Evolutionary conservation across 2,797 vertebrate genomes (phyloP), one percentile per base, ranked within the genome.

Genomic region (Tragelaphus eurycerus): DNA sequence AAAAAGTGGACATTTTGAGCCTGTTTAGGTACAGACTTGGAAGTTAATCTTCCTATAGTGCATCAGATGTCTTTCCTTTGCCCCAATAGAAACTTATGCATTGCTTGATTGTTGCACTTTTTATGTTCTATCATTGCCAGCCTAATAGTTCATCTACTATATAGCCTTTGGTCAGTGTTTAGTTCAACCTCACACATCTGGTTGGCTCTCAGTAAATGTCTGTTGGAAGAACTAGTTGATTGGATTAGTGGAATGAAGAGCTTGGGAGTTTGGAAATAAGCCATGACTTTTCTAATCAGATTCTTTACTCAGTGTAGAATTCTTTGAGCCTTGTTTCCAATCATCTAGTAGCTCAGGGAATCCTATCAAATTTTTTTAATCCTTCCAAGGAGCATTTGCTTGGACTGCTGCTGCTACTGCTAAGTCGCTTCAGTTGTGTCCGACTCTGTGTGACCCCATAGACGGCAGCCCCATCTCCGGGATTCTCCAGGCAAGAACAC

Each of bases 221-320:
- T 97, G 13, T 82, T 92, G 50, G 46, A 92, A 92, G 78, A 88
- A 88, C 74, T 25, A 86, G 85, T 55, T 83, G 92, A 89, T 90
- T 57, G n/a, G n/a, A 91, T 71, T 85, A 86, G 9, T 84, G 76
- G 17, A 90, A 93, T 91, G 46, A 96, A 82, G 29, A 84, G 31
- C 46, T 85, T 92, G 17, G 76, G 93, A 89, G 14, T 59, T 54
- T 38, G 76, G 14, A 85, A 59, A 23, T 29, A 59, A 96, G 60
- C 15, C 25, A 43, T 89, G 14, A 17, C 43, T 82, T 92, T 93
- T 83, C 25, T 79, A 87, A 71, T 55, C n/a, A 86, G 46, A 81
- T 90, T 89, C 38, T 78, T 89, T 74, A 50, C 38, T 91, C 15
- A 16, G 11, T 81, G 2, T 21, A 54, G 38, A 57, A 16, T 60